Conservation (phyloP, 2,797 vertebrate species). For the Acanthurus lineatus region DNA sequence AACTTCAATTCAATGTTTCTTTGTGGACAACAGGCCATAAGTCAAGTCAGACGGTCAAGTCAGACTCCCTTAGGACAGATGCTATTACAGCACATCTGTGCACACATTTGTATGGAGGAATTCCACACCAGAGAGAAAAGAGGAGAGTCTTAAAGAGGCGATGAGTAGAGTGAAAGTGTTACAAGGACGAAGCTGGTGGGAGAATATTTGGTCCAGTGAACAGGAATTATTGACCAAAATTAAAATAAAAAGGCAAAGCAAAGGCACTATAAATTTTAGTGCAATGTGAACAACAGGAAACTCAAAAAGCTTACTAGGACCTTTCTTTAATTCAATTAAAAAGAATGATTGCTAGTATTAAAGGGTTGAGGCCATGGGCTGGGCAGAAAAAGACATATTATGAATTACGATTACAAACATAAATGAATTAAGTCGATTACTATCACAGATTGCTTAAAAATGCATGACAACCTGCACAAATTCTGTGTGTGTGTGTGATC, state of each 20-base stretch:
- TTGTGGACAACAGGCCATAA: not conserved
- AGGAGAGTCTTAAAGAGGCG: not conserved
- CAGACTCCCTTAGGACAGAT: not conserved
- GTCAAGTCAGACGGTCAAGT: not conserved
- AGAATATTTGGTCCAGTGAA: not conserved
- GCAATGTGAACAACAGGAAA: not conserved
- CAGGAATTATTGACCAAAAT: conserved; percentile 16
- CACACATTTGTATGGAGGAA: not conserved
- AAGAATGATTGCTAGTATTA: not conserved
- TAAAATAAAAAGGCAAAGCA: conserved; percentile 39
- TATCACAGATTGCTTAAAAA: not conserved
- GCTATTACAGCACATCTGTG: not conserved
- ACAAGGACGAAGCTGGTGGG: not conserved
- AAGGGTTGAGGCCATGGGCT: not conserved
- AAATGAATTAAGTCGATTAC: not conserved
- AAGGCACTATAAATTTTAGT: conserved; percentile 7
- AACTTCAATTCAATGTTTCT: not conserved
- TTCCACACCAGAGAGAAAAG: not conserved
- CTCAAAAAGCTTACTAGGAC: not conserved
- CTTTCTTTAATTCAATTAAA: conserved; percentile 17
- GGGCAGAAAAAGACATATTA: conserved; percentile 2
- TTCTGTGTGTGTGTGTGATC: conserved; percentile 15
- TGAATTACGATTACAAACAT: not conserved
- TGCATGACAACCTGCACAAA: not conserved
- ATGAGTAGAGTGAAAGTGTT: not conserved